phyloP scores from a whole-genome alignment of 2,113 vertebrate genomes.

The Brienomyrus brachyistius region DNA sequence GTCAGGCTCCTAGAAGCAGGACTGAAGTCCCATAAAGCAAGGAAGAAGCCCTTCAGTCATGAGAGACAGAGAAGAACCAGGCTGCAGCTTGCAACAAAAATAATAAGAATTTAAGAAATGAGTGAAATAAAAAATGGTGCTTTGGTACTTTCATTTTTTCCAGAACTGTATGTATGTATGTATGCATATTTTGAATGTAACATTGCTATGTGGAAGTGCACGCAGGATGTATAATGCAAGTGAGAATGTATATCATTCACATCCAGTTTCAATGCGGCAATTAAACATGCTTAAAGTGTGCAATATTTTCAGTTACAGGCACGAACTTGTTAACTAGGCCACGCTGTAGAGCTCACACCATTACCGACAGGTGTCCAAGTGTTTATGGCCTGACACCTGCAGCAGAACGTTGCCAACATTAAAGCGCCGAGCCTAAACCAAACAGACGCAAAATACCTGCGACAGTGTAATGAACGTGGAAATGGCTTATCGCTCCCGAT shows the following conservation, averaged over 20 bases:
- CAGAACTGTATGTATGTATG: not conserved
- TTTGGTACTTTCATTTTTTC: too few relatives aligned
- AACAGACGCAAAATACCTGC: constrained; percentile 12
- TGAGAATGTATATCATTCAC: not conserved
- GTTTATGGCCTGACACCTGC: constrained; percentile 15
- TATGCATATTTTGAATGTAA: not conserved
- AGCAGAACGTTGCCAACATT: not conserved
- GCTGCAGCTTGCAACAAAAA: too few relatives aligned
- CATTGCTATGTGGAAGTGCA: not conserved
- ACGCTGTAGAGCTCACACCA: constrained; percentile 18
- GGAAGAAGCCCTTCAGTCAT: too few relatives aligned
- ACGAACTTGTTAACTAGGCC: not conserved
- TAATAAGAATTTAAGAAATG: too few relatives aligned
- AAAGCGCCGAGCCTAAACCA: constrained; percentile 12
- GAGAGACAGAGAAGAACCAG: too few relatives aligned
- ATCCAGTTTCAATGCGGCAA: not conserved
- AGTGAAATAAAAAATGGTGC: too few relatives aligned
- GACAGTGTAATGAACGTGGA: constrained; percentile 18
- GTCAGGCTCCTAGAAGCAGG: too few relatives aligned
- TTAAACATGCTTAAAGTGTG: not conserved
- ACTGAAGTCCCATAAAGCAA: too few relatives aligned
- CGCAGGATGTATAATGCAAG: not conserved
- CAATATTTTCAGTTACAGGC: not conserved
- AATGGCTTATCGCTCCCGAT: not conserved
- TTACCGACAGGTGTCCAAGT: constrained; percentile 7